phyloP scores from a whole-genome alignment of 2,888 invertebrate species.

The Ophion costatus region DNA sequence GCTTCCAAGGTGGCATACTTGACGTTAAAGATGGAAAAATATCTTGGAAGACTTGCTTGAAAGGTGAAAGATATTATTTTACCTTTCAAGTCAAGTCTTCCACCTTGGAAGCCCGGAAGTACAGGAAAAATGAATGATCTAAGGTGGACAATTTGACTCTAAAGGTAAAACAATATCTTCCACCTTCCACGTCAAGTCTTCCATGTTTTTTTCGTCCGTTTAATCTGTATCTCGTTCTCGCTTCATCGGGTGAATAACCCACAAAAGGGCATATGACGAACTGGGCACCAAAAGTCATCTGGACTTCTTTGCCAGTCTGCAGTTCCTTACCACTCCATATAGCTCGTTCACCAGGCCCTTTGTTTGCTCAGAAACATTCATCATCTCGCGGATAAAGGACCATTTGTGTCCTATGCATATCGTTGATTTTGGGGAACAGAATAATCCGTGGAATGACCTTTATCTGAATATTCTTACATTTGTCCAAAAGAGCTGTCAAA shows the following conservation, averaged over 20 bases:
- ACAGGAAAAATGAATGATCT: too few species aligned
- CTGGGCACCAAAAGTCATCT: background rate
- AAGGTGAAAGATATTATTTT: too few species aligned
- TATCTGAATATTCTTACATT: background rate
- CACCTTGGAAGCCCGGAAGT: too few species aligned
- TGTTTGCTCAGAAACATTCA: slow-evolving; percentile 23
- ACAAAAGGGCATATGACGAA: slow-evolving; percentile 9
- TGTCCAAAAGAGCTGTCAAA: background rate
- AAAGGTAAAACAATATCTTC: too few species aligned
- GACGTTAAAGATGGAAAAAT: too few species aligned
- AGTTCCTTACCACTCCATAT: slow-evolving; percentile 9
- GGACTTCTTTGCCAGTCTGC: background rate
- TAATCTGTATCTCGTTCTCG: slow-evolving; percentile 6
- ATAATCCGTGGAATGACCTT: background rate
- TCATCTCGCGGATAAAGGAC: background rate
- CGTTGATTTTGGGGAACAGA: too few species aligned
- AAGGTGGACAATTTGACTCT: too few species aligned
- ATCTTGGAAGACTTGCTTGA: too few species aligned
- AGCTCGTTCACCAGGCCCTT: slow-evolving; percentile 1
- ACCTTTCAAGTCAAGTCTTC: too few species aligned
- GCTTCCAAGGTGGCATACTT: too few species aligned
- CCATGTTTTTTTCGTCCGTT: slow-evolving; percentile 33
- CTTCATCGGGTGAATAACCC: background rate
- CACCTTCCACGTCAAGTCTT: slow-evolving; percentile 14
- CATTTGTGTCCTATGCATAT: too few species aligned